phyloP scores from a whole-genome alignment of 1,140 invertebrate species.

The Drosophila mauritiana region DNA sequence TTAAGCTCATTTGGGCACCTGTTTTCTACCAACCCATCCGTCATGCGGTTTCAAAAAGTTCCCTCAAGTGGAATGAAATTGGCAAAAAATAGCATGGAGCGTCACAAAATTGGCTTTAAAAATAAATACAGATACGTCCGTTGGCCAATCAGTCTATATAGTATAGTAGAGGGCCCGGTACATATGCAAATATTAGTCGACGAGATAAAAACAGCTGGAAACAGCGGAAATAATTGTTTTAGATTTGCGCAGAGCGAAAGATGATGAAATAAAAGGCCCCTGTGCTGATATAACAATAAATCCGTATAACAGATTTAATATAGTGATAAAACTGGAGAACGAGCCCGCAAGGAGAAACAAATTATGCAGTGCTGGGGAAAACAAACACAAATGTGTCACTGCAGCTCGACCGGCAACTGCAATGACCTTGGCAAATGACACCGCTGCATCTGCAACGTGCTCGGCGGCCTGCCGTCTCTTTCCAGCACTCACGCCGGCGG shows the following conservation, averaged over 20 bases:
- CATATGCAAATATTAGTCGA: conserved; percentile 14
- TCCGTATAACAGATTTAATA: conserved; percentile 9
- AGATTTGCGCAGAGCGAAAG: background rate
- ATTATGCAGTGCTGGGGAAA: conserved; percentile 44
- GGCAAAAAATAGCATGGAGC: conserved; percentile 44
- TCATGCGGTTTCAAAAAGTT: conserved; percentile 28
- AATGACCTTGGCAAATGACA: conserved; percentile 81
- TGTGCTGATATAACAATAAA: conserved; percentile 53
- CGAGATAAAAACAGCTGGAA: conserved; percentile 27
- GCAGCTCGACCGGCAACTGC: conserved; percentile 55
- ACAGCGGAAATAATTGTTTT: background rate
- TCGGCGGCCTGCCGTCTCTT: background rate
- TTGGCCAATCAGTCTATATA: conserved; percentile 9
- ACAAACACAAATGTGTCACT: conserved; percentile 19
- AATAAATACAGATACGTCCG: conserved; percentile 21
- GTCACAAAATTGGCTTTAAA: conserved; percentile 48
- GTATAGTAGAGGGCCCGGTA: background rate
- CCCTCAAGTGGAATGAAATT: conserved; percentile 16
- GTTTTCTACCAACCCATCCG: conserved; percentile 8
- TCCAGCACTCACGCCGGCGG: background rate
- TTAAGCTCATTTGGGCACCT: conserved; percentile 3
- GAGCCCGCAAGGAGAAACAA: conserved; percentile 36
- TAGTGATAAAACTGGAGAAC: background rate
- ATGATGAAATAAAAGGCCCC: conserved; percentile 23
- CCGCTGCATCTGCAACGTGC: conserved; percentile 61